phyloP scores from a whole-genome alignment of 2,797 vertebrate genomes.

The Heterohyrax brucei region DNA sequence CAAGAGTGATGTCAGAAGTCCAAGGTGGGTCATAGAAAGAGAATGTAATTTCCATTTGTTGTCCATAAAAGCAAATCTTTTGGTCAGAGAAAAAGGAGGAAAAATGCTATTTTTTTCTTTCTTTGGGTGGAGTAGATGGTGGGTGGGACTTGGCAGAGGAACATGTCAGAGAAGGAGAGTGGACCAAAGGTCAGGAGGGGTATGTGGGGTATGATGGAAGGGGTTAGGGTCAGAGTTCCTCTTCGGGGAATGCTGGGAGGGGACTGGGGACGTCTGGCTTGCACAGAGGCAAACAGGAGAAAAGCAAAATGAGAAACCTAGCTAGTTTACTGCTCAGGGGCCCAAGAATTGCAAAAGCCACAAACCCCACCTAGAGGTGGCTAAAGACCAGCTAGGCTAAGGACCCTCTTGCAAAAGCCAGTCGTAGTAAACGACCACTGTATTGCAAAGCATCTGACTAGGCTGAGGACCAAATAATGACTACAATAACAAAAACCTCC shows the following conservation, averaged over 20 bases:
- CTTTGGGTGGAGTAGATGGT: background rate
- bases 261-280: background rate
- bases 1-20: slow-evolving; percentile 85
- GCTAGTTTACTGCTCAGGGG: background rate
- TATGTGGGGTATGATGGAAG: background rate
- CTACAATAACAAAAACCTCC: background rate
- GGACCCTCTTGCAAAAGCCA: background rate
- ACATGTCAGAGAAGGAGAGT: background rate
- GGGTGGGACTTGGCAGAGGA: background rate
- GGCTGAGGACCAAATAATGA: background rate
- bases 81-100: slow-evolving; percentile 32
- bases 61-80: slow-evolving; percentile 82
- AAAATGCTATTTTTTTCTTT: background rate
- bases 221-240: background rate
- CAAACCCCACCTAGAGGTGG: background rate
- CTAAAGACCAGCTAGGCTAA: background rate
- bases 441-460: background rate
- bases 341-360: background rate
- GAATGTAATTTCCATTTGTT: slow-evolving; percentile 84
- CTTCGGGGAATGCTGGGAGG: background rate
- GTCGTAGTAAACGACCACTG: background rate
- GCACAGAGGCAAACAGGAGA: background rate
- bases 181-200: background rate
- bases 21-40: slow-evolving; percentile 83
- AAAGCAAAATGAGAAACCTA: background rate